phyloP scores from a whole-genome alignment of 2,888 invertebrate genomes.

The Gerosis bhagava region DNA sequence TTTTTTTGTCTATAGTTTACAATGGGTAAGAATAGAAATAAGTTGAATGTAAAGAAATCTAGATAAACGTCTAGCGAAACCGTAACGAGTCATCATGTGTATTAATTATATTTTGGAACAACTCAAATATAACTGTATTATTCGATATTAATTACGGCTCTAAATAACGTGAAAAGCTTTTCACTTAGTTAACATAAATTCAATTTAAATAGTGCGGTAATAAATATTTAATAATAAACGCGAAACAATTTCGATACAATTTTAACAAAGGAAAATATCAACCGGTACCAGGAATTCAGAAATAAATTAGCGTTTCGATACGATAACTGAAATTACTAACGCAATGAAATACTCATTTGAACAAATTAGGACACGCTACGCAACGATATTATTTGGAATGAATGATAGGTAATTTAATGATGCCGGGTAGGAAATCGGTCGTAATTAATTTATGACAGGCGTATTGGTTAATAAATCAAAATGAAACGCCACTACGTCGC shows the following conservation, averaged over 20 bases:
- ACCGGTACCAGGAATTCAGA: slow-evolving; percentile 8
- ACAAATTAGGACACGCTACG: slow-evolving; percentile 26
- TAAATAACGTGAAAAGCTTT: too few relatives aligned
- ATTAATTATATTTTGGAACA: too few relatives aligned
- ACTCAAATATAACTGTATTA: too few relatives aligned
- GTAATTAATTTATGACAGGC: slow-evolving; percentile 37
- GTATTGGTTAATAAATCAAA: slow-evolving; percentile 38
- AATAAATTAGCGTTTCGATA: slow-evolving; percentile 19
- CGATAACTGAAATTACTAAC: slow-evolving; percentile 19
- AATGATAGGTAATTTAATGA: slow-evolving; percentile 32
- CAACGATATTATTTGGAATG: slow-evolving; percentile 17
- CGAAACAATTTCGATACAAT: not conserved
- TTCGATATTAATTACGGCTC: too few relatives aligned
- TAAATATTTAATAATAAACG: too few relatives aligned
- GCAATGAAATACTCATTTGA: slow-evolving; percentile 31
- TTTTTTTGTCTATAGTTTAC: too few relatives aligned
- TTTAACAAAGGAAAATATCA: not conserved
- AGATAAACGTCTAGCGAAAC: too few relatives aligned
- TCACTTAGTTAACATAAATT: too few relatives aligned
- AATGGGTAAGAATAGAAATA: too few relatives aligned
- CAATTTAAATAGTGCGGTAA: too few relatives aligned
- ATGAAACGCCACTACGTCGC: slow-evolving; percentile 27
- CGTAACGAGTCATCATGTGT: too few relatives aligned
- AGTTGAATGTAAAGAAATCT: too few relatives aligned
- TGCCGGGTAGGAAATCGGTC: slow-evolving; percentile 29